phyloP scores from a whole-genome alignment of 2,888 invertebrate species.

The Brachypalpus laphriformis region DNA sequence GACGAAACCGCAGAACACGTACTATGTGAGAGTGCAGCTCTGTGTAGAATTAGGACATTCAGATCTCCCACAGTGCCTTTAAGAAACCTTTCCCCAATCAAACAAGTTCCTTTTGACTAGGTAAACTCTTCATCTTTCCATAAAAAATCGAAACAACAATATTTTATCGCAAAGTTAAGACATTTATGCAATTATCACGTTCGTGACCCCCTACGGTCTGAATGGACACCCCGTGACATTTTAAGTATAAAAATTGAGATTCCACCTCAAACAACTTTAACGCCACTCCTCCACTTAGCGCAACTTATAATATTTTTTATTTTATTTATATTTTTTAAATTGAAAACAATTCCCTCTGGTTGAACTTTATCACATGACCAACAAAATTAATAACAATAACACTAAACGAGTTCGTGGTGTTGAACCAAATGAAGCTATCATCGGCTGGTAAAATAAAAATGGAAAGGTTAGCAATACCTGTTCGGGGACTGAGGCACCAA shows the following conservation, averaged over 20 bases:
- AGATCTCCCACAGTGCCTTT: no score
- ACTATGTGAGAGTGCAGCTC: no score
- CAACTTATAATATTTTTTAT: not conserved
- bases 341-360: constrained; percentile 16
- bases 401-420: constrained; percentile 16
- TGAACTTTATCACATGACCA: constrained; percentile 52
- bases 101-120: no score
- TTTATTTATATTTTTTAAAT: not conserved
- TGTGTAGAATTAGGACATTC: no score
- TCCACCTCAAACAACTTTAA: not conserved
- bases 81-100: no score
- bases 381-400: constrained; percentile 61
- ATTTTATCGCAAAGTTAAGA: not conserved
- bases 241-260: not conserved
- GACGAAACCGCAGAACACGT: no score
- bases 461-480: constrained; percentile 60
- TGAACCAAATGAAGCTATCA: constrained; percentile 64
- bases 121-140: no score
- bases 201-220: constrained; percentile 2
- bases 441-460: constrained; percentile 3
- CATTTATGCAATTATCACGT: not conserved
- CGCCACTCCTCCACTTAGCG: not conserved
- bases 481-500: constrained; percentile 2
- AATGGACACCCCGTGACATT: constrained; percentile 13
- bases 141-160: no score